A percentile compares a stretch with the other conserved stretches of the same genome.
Evolutionary conservation across 2,113 vertebrate species (phyloP).

Genomic region (Prunella fulvescens): DNA sequence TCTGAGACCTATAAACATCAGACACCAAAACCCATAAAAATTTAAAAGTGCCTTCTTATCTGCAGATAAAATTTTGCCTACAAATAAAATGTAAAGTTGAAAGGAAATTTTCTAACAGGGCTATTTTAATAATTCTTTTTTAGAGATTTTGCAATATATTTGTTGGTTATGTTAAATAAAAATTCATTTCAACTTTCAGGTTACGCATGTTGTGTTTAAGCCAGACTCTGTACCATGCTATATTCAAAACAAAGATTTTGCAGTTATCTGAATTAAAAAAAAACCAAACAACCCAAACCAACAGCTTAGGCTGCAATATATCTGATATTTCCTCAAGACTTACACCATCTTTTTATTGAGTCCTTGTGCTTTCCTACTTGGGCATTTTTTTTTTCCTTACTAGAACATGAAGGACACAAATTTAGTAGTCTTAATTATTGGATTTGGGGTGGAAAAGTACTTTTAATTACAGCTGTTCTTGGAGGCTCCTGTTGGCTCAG

Average conservation of each 20-base stretch:
- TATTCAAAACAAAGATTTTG: neutral
- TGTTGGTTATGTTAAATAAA: neutral
- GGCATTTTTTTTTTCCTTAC: neutral
- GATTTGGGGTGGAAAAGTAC: neutral
- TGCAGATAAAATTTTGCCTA: neutral
- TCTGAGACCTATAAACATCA: neutral
- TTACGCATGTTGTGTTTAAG: neutral
- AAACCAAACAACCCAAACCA: rapidly evolving
- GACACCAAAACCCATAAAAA: neutral
- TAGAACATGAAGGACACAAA: neutral
- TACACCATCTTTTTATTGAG: neutral
- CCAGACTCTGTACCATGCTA: too few species aligned
- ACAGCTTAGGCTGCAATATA: neutral
- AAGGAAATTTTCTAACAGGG: neutral
- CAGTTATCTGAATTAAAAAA: neutral
- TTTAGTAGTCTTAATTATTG: neutral
- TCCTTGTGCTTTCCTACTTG: neutral
- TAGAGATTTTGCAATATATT: neutral
- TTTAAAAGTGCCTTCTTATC: neutral
- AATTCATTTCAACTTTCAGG: neutral
- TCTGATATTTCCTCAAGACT: neutral
- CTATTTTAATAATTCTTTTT: neutral
- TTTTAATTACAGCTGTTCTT: neutral
- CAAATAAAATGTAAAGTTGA: neutral
- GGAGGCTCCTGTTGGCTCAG: neutral